Evolutionary conservation across 2,888 invertebrate genomes (phyloP), one percentile per base, ranked within the genome.

Genomic region (Amaurobius ferox): DNA sequence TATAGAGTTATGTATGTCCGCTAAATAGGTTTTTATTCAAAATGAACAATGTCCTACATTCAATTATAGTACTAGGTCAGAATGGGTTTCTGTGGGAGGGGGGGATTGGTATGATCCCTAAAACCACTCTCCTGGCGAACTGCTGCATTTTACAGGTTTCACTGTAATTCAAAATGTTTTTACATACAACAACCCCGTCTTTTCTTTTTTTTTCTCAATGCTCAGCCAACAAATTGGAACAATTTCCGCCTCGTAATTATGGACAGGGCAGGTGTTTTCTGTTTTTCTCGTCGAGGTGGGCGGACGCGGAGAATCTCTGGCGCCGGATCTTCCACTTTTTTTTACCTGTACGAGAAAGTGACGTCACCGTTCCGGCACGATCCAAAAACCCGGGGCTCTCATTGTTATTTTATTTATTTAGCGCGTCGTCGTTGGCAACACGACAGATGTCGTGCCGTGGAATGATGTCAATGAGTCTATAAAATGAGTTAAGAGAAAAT

Each of bases 341-440:
- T 55, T 55, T 55, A 55, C 55, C 55, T 55, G 55, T 55, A 55
- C 55, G 11, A 23, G 16, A 23, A 3, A 1, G 55, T 55, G 55
- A 55, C 55, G 55, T 55, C 23, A 6, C 55, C 5, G 11, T 55
- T 23, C 55, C 55, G 55, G 23, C 23, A 1, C 16, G 44, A 5
- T 11, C 44, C 9, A 13, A 5, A 44, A 5, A 23, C 55, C 5
- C 35, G 9, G 9, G 6, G 35, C 5, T 7, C 35, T 7, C 35
- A 35, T 35, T 35, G 6, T 55, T 6, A 55, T 23, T 19, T 19
- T 55, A 55, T 55, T 23, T 23, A 55, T 23, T 23, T 55, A 23
- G 55, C 55, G 23, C 23, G 55, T 55, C 55, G 55, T 55, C 19
- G 19, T 23, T 55, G 55, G 55, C 55, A 55, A 55, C 55, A 55